phyloP scores from a whole-genome alignment of 2,113 vertebrate species.

The Ginglymostoma cirratum region DNA sequence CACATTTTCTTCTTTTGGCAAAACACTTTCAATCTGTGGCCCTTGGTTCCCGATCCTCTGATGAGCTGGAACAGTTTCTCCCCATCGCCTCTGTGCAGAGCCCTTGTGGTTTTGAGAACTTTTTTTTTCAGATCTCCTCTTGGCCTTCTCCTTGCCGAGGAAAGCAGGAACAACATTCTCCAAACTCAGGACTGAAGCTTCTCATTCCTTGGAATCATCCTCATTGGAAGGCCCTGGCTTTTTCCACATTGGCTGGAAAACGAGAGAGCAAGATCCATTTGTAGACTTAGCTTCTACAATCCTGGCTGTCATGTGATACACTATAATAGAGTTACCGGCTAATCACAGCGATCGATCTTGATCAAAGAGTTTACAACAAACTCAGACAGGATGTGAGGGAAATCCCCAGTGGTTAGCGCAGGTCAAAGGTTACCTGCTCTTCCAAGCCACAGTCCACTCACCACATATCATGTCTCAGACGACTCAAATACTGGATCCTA shows the following conservation, averaged over 20 bases:
- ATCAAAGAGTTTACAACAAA: background rate
- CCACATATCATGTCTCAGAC: background rate
- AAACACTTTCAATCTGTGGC: no score
- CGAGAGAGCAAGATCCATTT: background rate
- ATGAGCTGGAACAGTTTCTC: no score
- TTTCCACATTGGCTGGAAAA: background rate
- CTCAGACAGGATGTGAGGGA: background rate
- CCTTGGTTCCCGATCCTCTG: no score
- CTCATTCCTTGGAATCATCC: background rate
- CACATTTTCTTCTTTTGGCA: no score
- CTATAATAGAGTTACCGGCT: background rate
- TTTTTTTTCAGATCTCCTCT: no score
- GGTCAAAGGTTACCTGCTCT: background rate
- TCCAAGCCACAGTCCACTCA: background rate
- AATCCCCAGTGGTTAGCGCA: background rate
- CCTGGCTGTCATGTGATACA: background rate
- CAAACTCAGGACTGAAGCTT: background rate
- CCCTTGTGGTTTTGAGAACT: no score
- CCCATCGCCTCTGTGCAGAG: no score
- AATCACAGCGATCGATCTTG: background rate
- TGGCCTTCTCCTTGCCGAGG: no score
- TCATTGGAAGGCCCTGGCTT: background rate
- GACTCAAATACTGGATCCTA: background rate
- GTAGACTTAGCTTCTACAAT: background rate
- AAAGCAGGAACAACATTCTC: no score